Evolutionary conservation across 2,797 vertebrate genomes (phyloP), one percentile per base, ranked within the genome.

Genomic region (Danio kyathit): DNA sequence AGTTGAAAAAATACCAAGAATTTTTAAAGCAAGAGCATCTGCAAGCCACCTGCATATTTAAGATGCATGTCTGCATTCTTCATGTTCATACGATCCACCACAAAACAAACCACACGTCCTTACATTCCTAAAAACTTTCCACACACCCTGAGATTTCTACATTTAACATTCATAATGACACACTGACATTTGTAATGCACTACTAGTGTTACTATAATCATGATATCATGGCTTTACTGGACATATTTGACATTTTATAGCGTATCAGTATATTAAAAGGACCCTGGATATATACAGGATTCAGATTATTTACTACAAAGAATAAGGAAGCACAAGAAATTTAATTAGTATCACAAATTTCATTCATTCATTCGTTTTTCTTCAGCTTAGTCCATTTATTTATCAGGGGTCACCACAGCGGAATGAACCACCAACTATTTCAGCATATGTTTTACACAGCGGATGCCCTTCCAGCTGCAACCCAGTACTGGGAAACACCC

Each of bases 11-110:
- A 16, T 17, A 13, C 2, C 11, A 16, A 9, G 52, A 44, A 16
- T 56, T 29, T 10, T 51, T 66, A 41, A 29, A 12, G 59, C 52
- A 69, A 56, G 29, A 38, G 38, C 59, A 69, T n/a, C 74, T 72
- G 54, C 14, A 70, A 70, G 48, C 52, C 49, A 67, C 71, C 60
- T 51, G 69, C 56, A 57, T 17, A 63, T 40, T 54, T 21, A 48
- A 54, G 13, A 54, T 66, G 49, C 49, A 74, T 49, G 54, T 43
- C 46, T 54, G 78, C 59, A 88, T 86, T 86, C 87, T 83, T 88
- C 84, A 82, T 72, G 83, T 82, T 16, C 70, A 57, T 57, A 12
- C 41, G 7, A 76, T n/a, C 5, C 54, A 44, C 56, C 65, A 79
- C 76, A 69, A 63, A 60, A 69, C 72, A 72, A 49, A 64, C 74